These are phyloP conservation scores for Rhinella marina DNA, from an alignment of 2,797 vertebrate species.

Conservation along the genomic window DNA sequence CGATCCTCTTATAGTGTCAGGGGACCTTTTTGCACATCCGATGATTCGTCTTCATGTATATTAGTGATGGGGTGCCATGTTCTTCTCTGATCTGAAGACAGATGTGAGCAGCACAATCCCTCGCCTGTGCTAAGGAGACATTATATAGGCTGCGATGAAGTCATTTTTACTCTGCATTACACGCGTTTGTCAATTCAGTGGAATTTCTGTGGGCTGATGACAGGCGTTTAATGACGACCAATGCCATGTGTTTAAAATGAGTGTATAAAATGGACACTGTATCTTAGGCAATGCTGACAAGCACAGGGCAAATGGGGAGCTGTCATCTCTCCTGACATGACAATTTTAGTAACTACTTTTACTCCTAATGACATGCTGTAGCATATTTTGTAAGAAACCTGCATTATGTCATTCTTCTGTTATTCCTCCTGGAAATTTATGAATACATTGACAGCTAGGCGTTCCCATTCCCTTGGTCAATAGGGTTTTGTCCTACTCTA, in stretches of 20 bases:
- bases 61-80: background rate
- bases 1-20: slow-evolving; percentile 25
- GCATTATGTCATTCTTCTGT: background rate
- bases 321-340: background rate
- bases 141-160: background rate
- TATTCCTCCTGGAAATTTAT: background rate
- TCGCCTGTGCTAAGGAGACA: background rate
- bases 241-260: slow-evolving; percentile 10
- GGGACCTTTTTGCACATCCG: slow-evolving; percentile 32
- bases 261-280: background rate
- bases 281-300: background rate
- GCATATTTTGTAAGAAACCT: background rate
- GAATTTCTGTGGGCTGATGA: slow-evolving; percentile 14
- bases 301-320: background rate
- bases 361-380: background rate
- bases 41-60: slow-evolving; percentile 35
- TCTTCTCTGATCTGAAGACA: slow-evolving; percentile 13
- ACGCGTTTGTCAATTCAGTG: background rate
- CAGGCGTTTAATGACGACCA: slow-evolving; percentile 20
- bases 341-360: background rate
- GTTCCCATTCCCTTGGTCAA: background rate
- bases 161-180: background rate
- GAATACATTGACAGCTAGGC: too few species aligned
- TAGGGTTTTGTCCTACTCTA: background rate
- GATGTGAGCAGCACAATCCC: slow-evolving; percentile 5